phyloP scores from a whole-genome alignment of 2,113 vertebrate genomes.

The Nymphicus hollandicus region DNA sequence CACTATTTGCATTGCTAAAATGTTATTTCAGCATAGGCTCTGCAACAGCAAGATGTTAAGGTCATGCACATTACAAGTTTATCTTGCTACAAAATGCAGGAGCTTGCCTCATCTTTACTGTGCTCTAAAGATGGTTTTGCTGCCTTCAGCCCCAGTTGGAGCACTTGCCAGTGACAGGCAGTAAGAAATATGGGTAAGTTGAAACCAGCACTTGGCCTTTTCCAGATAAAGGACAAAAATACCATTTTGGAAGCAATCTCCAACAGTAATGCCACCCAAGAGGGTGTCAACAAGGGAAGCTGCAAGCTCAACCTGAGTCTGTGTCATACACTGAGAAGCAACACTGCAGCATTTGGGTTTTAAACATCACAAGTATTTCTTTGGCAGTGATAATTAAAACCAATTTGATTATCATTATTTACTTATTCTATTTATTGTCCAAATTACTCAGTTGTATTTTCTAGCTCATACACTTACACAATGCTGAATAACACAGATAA shows the following conservation, averaged over 20 bases:
- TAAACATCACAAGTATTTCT: not conserved
- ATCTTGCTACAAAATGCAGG: not conserved
- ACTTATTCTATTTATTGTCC: not conserved
- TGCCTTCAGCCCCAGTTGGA: not conserved
- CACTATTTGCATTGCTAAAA: not conserved
- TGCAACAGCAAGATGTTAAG: not conserved
- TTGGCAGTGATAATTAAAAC: not conserved
- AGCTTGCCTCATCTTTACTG: not conserved
- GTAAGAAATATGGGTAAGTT: not conserved
- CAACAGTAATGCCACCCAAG: not conserved
- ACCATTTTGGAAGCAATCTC: not conserved
- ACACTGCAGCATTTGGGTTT: not conserved
- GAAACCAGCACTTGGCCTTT: slow-evolving; percentile 12
- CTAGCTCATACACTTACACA: not conserved
- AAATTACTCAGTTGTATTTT: not conserved
- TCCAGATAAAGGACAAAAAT: not conserved
- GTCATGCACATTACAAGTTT: not conserved
- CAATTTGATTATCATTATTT: not conserved
- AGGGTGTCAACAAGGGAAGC: not conserved
- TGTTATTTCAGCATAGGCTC: not conserved
- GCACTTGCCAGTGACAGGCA: not conserved
- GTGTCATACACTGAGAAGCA: not conserved
- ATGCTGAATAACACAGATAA: not conserved
- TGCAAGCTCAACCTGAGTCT: not conserved
- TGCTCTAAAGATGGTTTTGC: not conserved